Percentiles rank a stretch among this genome's conserved stretches.
Conservation (phyloP, 2,113 vertebrate species). For the Malurus elegans region DNA sequence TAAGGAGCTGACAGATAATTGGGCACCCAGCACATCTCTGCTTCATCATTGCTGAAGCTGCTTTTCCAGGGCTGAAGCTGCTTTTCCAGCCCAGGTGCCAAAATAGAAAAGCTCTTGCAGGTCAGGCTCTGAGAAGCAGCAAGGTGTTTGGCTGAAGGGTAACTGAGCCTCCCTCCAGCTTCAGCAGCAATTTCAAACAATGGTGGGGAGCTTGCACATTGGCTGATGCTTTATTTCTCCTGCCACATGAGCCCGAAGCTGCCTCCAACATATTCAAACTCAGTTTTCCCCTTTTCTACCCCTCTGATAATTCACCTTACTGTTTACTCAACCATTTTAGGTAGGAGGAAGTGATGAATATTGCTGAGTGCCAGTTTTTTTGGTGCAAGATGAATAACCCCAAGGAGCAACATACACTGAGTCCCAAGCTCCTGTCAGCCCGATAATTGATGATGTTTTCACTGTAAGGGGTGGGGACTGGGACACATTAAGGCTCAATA, state of each 20-base stretch:
- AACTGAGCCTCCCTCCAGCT: neutral
- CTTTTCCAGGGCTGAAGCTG: neutral
- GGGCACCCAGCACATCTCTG: neutral
- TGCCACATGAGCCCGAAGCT: neutral
- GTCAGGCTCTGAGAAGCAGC: neutral
- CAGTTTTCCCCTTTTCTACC: neutral
- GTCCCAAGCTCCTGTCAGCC: slow-evolving; percentile 83
- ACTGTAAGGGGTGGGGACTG: slow-evolving; percentile 85
- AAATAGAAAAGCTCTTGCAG: slow-evolving; percentile 11
- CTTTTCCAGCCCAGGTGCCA: neutral
- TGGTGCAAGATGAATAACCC: slow-evolving; percentile 81
- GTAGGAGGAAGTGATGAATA: slow-evolving; percentile 73
- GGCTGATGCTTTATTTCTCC: neutral
- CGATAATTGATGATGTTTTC: slow-evolving; percentile 94
- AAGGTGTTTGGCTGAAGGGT: neutral
- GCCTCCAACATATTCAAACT: neutral
- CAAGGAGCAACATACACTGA: slow-evolving; percentile 77
- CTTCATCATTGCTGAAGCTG: neutral
- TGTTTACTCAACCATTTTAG: slow-evolving; percentile 61
- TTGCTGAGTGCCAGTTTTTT: slow-evolving; percentile 68
- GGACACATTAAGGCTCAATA: slow-evolving; percentile 74
- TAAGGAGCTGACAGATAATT: neutral
- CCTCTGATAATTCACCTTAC: slow-evolving; percentile 60
- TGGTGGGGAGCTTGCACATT: neutral
- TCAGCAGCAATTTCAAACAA: neutral